These are phyloP conservation scores for Vulpes vulpes DNA, from an alignment of 2,113 vertebrate genomes.

Conservation along the genomic window DNA sequence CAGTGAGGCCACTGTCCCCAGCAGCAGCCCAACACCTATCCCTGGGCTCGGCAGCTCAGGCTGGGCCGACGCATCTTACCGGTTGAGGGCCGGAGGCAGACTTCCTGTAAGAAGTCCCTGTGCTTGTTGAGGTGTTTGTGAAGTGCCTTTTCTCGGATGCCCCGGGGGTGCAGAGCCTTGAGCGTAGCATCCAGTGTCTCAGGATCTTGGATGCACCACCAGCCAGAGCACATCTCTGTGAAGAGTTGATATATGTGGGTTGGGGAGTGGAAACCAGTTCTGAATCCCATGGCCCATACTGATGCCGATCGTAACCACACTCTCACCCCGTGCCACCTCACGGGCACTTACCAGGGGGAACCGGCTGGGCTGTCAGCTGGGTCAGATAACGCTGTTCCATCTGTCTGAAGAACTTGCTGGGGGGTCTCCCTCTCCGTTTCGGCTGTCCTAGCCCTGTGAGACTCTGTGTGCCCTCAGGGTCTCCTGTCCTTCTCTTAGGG, in stretches of 20 bases:
- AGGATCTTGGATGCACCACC: slow-evolving; percentile 96
- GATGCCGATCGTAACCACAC: background rate
- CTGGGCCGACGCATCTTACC: slow-evolving; percentile 85
- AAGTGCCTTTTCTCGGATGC: slow-evolving; percentile 94
- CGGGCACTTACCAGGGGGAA: slow-evolving; percentile 91
- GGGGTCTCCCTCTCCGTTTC: slow-evolving; percentile 94
- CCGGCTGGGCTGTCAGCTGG: slow-evolving; percentile 93
- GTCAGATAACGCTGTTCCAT: slow-evolving; percentile 96
- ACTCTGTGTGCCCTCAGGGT: slow-evolving; percentile 80
- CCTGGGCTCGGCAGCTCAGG: background rate
- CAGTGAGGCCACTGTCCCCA: background rate
- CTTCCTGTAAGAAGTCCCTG: slow-evolving; percentile 93
- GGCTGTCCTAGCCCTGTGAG: slow-evolving; percentile 84
- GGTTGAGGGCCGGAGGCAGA: slow-evolving; percentile 89
- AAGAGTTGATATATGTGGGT: background rate
- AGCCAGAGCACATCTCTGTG: slow-evolving; percentile 94
- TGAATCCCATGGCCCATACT: background rate
- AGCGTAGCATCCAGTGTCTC: slow-evolving; percentile 91
- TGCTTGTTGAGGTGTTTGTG: slow-evolving; percentile 97
- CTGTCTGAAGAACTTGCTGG: slow-evolving; percentile 94
- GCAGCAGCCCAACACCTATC: background rate
- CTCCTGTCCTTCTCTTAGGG: slow-evolving; percentile 73
- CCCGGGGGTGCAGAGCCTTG: slow-evolving; percentile 93
- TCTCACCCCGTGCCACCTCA: background rate
- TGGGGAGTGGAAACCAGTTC: rapidly evolving